Base-by-base conservation (phyloP, 2,113 vertebrate species). In the Brevimyrus niger region DNA sequence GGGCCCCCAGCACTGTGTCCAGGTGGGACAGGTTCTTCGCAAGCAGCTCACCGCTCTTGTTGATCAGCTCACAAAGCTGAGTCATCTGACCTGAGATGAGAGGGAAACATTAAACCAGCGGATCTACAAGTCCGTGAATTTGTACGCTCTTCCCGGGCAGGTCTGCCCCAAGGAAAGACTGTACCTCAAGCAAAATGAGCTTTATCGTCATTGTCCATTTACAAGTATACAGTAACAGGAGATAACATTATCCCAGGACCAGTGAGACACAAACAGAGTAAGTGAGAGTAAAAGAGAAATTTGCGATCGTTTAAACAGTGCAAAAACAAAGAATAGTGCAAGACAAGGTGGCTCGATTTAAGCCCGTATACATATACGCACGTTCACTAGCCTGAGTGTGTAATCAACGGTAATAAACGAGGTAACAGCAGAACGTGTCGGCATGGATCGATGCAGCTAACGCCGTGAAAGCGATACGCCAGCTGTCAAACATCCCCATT, bases 41-140 rank as follows among this genome's bases (percentile, higher is more conserved):
- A 92, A 99, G 97, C 93, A 99, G 97, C 90, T 99, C 98, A 91
- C 98, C 98, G 1, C 98, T 99, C 95, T 99, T 99, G 96, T 99
- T 99, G 95, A 99, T 99, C 94, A 99, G 94, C 93, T 99, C 98
- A 91, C 98, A 99, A 88, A 99, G 97, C 94, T 99, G 98, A 93
- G 98, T 99, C 98, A 99, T 99, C 96, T 99, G 98, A 94, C 98
- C 98, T 99, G 94, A 44, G 92, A 94, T 94, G 95, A 2, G 50
- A 50, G 48, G 31, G 95, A 51, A 51, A 65, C 21, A 61, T 47
- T 46, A 48, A 88, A 47, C 82, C 50, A 48, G 35, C 27, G 4
- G 27, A 48, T 19, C 35, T 8, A 42, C 38, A 65, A 69, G 73
- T 13, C 44, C 23, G 46, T 4, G 82, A 48, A n/a, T 48, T 48